Base-by-base conservation (phyloP, 1,140 invertebrate species). In the Drosophila nigrodunni region DNA sequence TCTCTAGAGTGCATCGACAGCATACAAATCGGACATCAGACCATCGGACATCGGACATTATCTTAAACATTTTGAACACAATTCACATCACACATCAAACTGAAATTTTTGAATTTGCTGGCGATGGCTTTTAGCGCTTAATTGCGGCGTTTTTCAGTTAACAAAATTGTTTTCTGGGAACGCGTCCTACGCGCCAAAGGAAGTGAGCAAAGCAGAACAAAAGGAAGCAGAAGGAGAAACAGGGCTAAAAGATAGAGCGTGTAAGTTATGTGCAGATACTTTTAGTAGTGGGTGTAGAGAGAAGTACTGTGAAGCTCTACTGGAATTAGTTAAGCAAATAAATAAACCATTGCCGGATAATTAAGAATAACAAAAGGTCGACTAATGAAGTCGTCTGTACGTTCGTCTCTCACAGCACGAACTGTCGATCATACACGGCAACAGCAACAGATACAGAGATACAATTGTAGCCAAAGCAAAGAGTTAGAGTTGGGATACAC, bases 301-400 rank as follows among this genome's bases (percentile, higher is more conserved):
- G 55, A 47, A 58, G 43, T 54, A 60, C 15, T 30, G 50, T 57
- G 35, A 21, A 60, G 58, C 54, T 58, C 72, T 64, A 46, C 61
- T 60, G 77, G 85, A 72, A 89, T 89, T 89, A 89, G 86, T 89
- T 89, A 70, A 73, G 55, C 60, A 89, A 89, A 89, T 89, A 89
- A 89, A 89, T 89, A 89, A 81, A 66, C 41, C 55, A 30, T 65
- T 65, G 35, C 62, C 6, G 25, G 58, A 83, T 88, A 88, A 88
- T 88, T 88, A 88, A 89, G 74, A 89, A 89, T 89, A 89, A 89
- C 85, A 89, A 89, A 80, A 77, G 86, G 18, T 49, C 41, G 66
- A 82, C 85, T 89, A 89, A 89, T 89, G 85, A 89, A 89, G 78
- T 78, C 80, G 60, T 87, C 73, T 25, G 52, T 64, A 34, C 25